Evolutionary conservation across 2,888 invertebrate genomes (phyloP).

Genomic region (Macropis europaea): DNA sequence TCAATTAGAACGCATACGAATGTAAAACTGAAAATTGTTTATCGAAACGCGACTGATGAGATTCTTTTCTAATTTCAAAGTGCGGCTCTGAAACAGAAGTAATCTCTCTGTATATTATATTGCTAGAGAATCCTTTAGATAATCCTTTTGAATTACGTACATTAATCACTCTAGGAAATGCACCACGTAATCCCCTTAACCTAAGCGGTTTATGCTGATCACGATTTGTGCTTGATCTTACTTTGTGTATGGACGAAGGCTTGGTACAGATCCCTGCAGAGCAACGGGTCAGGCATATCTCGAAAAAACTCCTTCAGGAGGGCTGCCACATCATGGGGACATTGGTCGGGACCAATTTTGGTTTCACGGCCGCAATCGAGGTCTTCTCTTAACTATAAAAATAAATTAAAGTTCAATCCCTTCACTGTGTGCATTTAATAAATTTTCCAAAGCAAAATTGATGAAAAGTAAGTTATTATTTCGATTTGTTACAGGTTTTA

Average conservation of each 20-base stretch:
- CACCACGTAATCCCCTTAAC: background rate
- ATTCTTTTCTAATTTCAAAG: too few relatives aligned
- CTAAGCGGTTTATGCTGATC: slow-evolving; percentile 1
- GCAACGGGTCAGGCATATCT: slow-evolving; percentile 94
- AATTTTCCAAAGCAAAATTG: too few relatives aligned
- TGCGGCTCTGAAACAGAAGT: too few relatives aligned
- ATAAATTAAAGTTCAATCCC: background rate
- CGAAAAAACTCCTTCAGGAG: slow-evolving; percentile 95
- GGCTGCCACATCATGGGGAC: slow-evolving; percentile 96
- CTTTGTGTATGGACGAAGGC: slow-evolving; percentile 96
- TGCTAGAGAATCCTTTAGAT: background rate
- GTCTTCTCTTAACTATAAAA: slow-evolving; percentile 90
- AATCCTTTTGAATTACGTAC: background rate
- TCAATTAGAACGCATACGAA: too few relatives aligned
- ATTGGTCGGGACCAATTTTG: slow-evolving; percentile 88
- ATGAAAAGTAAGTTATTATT: too few relatives aligned
- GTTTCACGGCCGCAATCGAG: slow-evolving; percentile 91
- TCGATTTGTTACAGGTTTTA: too few relatives aligned
- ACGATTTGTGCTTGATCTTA: slow-evolving; percentile 79
- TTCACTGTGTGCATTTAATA: too few relatives aligned
- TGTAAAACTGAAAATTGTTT: too few relatives aligned
- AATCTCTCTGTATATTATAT: background rate
- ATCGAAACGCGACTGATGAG: too few relatives aligned
- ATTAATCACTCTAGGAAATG: background rate
- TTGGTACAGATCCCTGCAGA: slow-evolving; percentile 93